phyloP scores from a whole-genome alignment of 2,797 vertebrate species.

The Crypturellus tataupa region DNA sequence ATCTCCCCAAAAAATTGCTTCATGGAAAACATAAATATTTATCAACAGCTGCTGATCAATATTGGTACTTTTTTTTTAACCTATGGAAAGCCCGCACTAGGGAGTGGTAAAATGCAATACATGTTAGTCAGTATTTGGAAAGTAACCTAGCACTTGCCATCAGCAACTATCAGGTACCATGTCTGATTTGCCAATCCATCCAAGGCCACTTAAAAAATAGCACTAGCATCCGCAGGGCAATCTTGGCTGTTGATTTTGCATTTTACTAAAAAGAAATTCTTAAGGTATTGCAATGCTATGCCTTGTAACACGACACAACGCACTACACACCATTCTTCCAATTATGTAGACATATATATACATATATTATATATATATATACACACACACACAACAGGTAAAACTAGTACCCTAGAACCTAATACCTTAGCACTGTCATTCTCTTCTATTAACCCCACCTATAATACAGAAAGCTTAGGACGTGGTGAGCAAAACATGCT shows the following conservation, averaged over 20 bases:
- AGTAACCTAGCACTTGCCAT: background rate
- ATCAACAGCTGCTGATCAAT: background rate
- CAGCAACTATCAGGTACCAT: constrained; percentile 6
- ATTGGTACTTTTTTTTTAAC: background rate
- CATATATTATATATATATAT: background rate
- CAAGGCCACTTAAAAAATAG: constrained; percentile 4
- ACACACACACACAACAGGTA: background rate
- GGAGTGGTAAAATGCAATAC: background rate
- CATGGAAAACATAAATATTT: background rate
- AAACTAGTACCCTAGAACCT: constrained; percentile 15
- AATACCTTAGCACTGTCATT: background rate
- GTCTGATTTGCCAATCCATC: constrained; percentile 13
- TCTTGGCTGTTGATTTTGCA: background rate
- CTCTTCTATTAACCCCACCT: constrained; percentile 17
- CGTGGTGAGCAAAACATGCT: constrained; percentile 21
- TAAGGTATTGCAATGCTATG: background rate
- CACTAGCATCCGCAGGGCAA: background rate
- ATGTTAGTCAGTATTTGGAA: constrained; percentile 3
- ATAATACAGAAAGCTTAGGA: constrained; percentile 12
- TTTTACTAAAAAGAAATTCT: background rate
- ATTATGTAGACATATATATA: background rate
- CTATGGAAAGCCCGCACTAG: rapidly evolving
- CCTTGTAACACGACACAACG: background rate
- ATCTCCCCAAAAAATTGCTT: background rate
- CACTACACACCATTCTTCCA: background rate